Evolutionary conservation across 2,113 vertebrate genomes (phyloP), one percentile per base, ranked within the genome.

Genomic region (Hippotragus niger): DNA sequence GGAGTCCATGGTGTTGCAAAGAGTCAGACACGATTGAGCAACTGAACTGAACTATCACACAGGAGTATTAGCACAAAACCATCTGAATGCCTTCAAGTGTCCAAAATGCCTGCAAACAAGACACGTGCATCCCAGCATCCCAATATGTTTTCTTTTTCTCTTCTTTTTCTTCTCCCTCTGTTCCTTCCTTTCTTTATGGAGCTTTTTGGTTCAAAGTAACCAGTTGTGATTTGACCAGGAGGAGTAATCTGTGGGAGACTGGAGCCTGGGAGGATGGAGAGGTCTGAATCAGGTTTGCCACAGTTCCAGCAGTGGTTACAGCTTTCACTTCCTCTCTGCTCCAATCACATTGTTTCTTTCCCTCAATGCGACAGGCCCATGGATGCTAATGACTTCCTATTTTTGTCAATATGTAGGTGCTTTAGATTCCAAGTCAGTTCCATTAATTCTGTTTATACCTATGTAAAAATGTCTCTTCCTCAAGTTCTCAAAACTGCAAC

Each of bases 221-320:
- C 25, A 40, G 14, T 17, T 62, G n/a, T 91, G 60, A 19, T 89
- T 95, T 62, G 40, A 7, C 27, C 15, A 29, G 5, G 23, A 80
- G 8, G 21, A 67, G 58, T 80, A 83, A 40, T 7, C 12, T 82
- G n/a, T 15, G 13, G 62, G 25, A 78, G 62, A 31, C 2, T 71
- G 23, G 7, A 33, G 3, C 6, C 11, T 71, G n/a, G 25, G 10
- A 14, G 7, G 40, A 53, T 7, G 25, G 7, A 33, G 17, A 27
- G 11, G 8, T 81, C 15, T 25, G 43, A 91, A 33, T 17, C 43
- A 58, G 36, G 2, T 62, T 80, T 91, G 45, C 45, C 31, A 23
- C 4, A 27, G 3, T 53, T 55, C 5, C 1, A 0, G 7, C 58
- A 0, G 11, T 71, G 2, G 5, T 52, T 60, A 58, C 10, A 67